Evolutionary conservation across 2,888 invertebrate genomes (phyloP).

Genomic region (Acholoe squamosa): DNA sequence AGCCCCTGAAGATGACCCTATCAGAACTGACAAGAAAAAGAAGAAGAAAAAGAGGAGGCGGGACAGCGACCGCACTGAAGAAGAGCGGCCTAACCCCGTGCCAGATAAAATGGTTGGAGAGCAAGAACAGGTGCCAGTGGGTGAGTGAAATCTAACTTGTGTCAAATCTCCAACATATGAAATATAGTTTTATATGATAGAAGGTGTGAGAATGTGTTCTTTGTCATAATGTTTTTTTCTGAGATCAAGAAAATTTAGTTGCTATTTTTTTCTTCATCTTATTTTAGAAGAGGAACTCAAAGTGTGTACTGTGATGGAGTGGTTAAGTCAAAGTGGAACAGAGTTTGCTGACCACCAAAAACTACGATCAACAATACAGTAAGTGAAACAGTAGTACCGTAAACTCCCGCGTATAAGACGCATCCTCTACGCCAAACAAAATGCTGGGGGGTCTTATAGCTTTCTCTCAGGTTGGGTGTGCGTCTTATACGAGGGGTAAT

Average conservation of each 20-base stretch:
- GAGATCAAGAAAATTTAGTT: too few species aligned
- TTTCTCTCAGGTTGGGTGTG: too few species aligned
- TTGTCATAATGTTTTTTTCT: too few species aligned
- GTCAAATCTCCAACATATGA: too few species aligned
- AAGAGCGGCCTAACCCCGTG: neutral
- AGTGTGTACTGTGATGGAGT: slow-evolving; percentile 12
- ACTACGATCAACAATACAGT: slow-evolving; percentile 21
- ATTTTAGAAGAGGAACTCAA: neutral
- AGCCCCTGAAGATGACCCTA: neutral
- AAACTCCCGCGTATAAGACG: too few species aligned
- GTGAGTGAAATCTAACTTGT: too few species aligned
- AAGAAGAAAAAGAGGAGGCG: slow-evolving; percentile 51
- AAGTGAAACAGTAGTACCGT: neutral
- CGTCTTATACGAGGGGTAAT: too few species aligned
- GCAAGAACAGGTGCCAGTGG: neutral
- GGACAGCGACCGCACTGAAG: slow-evolving; percentile 26
- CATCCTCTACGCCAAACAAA: too few species aligned
- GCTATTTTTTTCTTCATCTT: neutral
- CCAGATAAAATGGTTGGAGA: neutral
- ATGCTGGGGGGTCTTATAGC: too few species aligned
- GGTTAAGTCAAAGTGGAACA: slow-evolving; percentile 15
- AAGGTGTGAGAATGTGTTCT: too few species aligned
- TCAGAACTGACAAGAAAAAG: slow-evolving; percentile 8
- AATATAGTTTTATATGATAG: too few species aligned
- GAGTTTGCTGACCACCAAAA: slow-evolving; percentile 34